phyloP scores from a whole-genome alignment of 2,888 invertebrate genomes.

The Maniola hyperantus region DNA sequence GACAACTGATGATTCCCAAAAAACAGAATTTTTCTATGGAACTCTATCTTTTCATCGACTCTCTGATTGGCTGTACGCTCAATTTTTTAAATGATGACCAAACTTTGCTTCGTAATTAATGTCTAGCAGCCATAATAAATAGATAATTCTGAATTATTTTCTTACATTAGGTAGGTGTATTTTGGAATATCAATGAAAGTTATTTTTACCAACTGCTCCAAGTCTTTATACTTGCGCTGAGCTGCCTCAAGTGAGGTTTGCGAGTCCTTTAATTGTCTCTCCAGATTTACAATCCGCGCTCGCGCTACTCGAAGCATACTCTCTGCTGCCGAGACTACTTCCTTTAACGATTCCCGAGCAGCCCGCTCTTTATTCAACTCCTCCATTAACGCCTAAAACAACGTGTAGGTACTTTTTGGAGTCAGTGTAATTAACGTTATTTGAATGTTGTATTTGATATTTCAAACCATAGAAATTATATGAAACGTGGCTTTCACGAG shows the following conservation, averaged over 20 bases:
- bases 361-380: slow-evolving; percentile 67
- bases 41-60: too few species aligned
- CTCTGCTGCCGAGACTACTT: slow-evolving; percentile 67
- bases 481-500: too few species aligned
- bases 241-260: slow-evolving; percentile 59
- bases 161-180: neutral
- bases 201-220: slow-evolving; percentile 68
- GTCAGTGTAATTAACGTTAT: too few species aligned
- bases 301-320: slow-evolving; percentile 71
- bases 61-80: too few species aligned
- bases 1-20: too few species aligned
- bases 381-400: slow-evolving; percentile 52
- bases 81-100: too few species aligned
- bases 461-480: neutral
- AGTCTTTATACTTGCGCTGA: slow-evolving; percentile 68
- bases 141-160: too few species aligned
- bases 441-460: too few species aligned
- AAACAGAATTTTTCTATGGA: too few species aligned
- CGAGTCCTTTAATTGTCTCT: slow-evolving; percentile 67
- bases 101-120: neutral
- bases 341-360: slow-evolving; percentile 64
- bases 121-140: too few species aligned
- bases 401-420: neutral
- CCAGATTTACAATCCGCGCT: slow-evolving; percentile 63
- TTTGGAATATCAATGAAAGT: neutral